A percentile compares a stretch with the other conserved stretches of the same genome.
Conservation (phyloP, 2,113 vertebrate species). For the Corythoichthys haematopterus region DNA sequence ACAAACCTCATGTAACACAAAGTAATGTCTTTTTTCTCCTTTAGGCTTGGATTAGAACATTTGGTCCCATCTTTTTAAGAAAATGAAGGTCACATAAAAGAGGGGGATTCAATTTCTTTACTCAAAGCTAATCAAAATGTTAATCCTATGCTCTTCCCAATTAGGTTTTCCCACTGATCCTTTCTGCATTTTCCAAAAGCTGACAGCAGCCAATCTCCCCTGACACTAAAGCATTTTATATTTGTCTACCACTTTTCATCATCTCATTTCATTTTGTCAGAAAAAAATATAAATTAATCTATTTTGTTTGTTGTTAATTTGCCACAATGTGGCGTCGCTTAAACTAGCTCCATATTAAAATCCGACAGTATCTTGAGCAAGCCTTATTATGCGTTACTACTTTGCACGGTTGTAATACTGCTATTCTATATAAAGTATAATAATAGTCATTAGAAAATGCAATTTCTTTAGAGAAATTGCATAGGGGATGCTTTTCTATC, state of each 20-base stretch:
- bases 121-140: conserved; percentile 57
- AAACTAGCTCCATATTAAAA: background rate
- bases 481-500: too few relatives aligned
- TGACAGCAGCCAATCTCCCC: conserved; percentile 21
- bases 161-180: conserved; percentile 59
- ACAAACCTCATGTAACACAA: conserved; percentile 6
- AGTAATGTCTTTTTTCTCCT: conserved; percentile 16
- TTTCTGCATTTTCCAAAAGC: conserved; percentile 22
- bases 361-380: background rate
- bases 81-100: conserved; percentile 41
- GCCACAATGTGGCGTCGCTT: conserved; percentile 9
- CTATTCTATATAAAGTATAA: background rate
- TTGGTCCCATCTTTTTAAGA: conserved; percentile 43
- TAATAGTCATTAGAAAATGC: too few relatives aligned
- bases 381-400: background rate
- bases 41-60: conserved; percentile 42
- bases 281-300: conserved; percentile 32
- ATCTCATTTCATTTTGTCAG: conserved; percentile 42
- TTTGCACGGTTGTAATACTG: background rate
- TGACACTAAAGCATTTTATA: conserved; percentile 45
- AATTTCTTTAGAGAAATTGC: too few relatives aligned
- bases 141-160: conserved; percentile 54
- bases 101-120: conserved; percentile 46
- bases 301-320: conserved; percentile 22
- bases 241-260: conserved; percentile 34